Conservation (phyloP, 2,113 vertebrate genomes). For the Anarhynchus alexandrinus region DNA sequence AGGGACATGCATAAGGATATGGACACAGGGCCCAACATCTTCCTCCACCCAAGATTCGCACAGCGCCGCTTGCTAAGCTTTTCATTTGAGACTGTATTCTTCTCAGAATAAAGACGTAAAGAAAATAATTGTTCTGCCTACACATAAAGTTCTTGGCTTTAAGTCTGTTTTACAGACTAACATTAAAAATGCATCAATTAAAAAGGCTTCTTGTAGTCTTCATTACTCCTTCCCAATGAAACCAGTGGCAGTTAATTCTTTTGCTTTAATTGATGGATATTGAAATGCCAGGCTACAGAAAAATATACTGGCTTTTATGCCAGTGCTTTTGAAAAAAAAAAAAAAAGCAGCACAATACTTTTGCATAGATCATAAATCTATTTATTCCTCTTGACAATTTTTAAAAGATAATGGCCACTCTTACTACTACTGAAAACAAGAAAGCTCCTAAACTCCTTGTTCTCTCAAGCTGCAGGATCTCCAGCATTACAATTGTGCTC, state of each 20-base stretch:
- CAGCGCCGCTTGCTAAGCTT: not conserved
- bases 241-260: not conserved
- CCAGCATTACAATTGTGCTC: not conserved
- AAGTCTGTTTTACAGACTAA: not conserved
- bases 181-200: conserved; percentile 7
- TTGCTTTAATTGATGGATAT: conserved; percentile 37
- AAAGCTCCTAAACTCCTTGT: not conserved
- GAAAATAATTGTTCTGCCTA: not conserved
- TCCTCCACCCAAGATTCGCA: fast-evolving
- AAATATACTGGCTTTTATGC: not conserved
- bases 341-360: not conserved
- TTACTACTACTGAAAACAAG: not conserved
- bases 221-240: not conserved
- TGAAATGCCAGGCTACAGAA: not conserved
- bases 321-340: not conserved
- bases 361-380: not conserved
- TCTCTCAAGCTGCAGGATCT: not conserved
- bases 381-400: not conserved
- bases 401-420: not conserved
- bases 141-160: not conserved
- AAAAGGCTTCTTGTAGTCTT: not conserved
- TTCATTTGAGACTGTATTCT: not conserved
- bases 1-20: not conserved
- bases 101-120: not conserved
- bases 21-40: not conserved